These are phyloP conservation scores for Stenoptilia bipunctidactyla DNA, from an alignment of 2,888 invertebrate species.

Conservation along the genomic window DNA sequence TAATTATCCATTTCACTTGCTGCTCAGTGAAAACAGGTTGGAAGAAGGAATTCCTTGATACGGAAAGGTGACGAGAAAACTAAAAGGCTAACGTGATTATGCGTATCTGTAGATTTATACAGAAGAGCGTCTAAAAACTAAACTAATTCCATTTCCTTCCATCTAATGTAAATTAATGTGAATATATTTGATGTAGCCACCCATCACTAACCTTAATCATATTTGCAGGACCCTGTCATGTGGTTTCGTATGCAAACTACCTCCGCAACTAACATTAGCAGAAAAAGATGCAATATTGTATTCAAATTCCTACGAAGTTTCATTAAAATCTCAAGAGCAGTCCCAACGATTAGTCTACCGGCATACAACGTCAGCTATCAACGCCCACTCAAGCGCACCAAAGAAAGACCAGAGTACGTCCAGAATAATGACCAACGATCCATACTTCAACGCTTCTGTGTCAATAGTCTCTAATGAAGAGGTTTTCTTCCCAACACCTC, in stretches of 20 bases:
- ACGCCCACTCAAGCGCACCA: slow-evolving; percentile 31
- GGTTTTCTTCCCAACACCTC: slow-evolving; percentile 74
- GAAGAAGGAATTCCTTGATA: too few relatives aligned
- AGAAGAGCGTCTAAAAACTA: too few relatives aligned
- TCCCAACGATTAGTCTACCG: slow-evolving; percentile 46
- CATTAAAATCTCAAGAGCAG: slow-evolving; percentile 47
- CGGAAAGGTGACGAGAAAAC: too few relatives aligned
- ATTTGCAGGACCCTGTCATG: slow-evolving; percentile 58
- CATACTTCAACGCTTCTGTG: slow-evolving; percentile 68
- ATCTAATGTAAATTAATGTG: too few relatives aligned
- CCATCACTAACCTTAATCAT: too few relatives aligned
- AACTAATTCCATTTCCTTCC: too few relatives aligned
- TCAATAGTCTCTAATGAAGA: slow-evolving; percentile 64
- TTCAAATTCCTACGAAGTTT: slow-evolving; percentile 68
- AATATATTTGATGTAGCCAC: too few relatives aligned
- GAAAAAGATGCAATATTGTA: slow-evolving; percentile 55
- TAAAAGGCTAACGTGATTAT: too few relatives aligned
- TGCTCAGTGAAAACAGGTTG: too few relatives aligned
- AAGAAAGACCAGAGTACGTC: slow-evolving; percentile 64
- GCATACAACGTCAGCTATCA: slow-evolving; percentile 43
- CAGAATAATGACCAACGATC: slow-evolving; percentile 68
- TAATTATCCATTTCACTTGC: too few relatives aligned
- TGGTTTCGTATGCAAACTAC: slow-evolving; percentile 71
- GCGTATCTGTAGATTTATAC: too few relatives aligned
- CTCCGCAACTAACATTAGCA: slow-evolving; percentile 43